Evolutionary conservation across 2,113 vertebrate genomes (phyloP), one percentile per base, ranked within the genome.

Genomic region (Neolamprologus kungweensis): DNA sequence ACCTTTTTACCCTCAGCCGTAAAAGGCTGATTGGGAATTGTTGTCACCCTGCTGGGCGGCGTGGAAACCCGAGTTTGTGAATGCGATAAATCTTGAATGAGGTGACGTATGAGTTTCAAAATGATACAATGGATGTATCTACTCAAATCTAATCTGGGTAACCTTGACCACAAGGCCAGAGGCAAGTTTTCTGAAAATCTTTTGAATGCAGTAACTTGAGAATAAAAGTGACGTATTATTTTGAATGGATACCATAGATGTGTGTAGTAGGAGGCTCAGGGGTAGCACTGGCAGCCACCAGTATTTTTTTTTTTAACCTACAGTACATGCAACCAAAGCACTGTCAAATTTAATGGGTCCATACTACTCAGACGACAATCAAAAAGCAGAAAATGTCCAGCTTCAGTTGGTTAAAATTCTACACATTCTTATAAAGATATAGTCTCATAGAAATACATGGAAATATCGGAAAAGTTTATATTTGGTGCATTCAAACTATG

Each of bases 321-420:
- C 2, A 71, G 0, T 42, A 71, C 0, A 42, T 16, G 37, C 68
- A 73, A 26, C 68, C 68, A 73, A 73, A 73, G 13, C 68, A 42
- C 40, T 42, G 13, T 73, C 13, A 16, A 17, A 16, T 47, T 26
- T 71, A 23, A 45, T 42, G 40, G 37, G 37, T 16, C 21, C 37
- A 16, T 47, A 73, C 40, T 73, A 47, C 21, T 28, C 12, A 4
- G 40, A 35, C 58, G 2, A 63, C 17, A 63, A 4, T 23, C 35
- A 42, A 71, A 71, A 71, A 71, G 19, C 37, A 71, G 17, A 71
- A 71, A 42, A 14, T 40, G 7, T 40, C 35, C 63, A 71, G 35
- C 2, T 1, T 33, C 0, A 40, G 35, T 71, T 40, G 35, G 0
- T 40, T 42, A 21, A 71, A 40, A 23, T 1, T 42, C 65, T 71